These are phyloP conservation scores for Seira sanloemensis DNA, from an alignment of 2,888 invertebrate genomes.

Conservation along the genomic window DNA sequence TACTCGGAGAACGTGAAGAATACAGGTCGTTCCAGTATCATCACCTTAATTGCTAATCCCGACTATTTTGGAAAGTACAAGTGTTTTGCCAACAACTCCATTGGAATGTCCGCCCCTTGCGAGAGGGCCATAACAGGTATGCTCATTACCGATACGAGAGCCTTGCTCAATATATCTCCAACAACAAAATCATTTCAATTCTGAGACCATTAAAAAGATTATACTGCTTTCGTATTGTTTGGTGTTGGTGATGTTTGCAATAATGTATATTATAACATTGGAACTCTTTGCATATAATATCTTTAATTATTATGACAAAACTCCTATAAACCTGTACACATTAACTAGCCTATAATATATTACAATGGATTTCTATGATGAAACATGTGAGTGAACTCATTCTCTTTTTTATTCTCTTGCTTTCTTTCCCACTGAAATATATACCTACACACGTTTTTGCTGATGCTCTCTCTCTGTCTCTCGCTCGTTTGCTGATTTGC, in stretches of 20 bases:
- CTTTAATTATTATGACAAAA: no score
- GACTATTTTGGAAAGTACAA: constrained; percentile 86
- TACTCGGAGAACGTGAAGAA: constrained; percentile 82
- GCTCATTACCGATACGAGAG: no score
- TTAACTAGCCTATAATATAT: no score
- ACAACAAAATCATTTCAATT: neutral
- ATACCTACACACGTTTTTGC: constrained; percentile 78
- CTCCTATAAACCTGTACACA: no score
- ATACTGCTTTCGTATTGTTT: constrained; percentile 39
- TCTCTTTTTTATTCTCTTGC: constrained; percentile 67
- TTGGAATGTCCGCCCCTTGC: constrained; percentile 81
- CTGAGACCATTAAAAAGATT: no score
- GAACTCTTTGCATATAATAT: constrained; percentile 28
- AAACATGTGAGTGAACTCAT: constrained; percentile 39
- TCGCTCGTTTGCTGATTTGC: constrained; percentile 74
- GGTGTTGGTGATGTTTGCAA: constrained; percentile 47
- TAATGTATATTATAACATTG: no score
- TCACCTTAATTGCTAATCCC: constrained; percentile 81
- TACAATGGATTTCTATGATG: no score
- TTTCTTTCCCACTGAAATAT: constrained; percentile 76
- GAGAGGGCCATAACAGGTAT: constrained; percentile 79
- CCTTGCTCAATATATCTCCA: neutral
- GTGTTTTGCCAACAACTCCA: constrained; percentile 89
- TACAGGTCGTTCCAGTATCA: constrained; percentile 79
- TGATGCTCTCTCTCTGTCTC: constrained; percentile 26